Percentiles rank a stretch among this genome's conserved stretches.
phyloP scores from a whole-genome alignment of 92 coral and sea anemone species.

The Phenganax subtilis region DNA sequence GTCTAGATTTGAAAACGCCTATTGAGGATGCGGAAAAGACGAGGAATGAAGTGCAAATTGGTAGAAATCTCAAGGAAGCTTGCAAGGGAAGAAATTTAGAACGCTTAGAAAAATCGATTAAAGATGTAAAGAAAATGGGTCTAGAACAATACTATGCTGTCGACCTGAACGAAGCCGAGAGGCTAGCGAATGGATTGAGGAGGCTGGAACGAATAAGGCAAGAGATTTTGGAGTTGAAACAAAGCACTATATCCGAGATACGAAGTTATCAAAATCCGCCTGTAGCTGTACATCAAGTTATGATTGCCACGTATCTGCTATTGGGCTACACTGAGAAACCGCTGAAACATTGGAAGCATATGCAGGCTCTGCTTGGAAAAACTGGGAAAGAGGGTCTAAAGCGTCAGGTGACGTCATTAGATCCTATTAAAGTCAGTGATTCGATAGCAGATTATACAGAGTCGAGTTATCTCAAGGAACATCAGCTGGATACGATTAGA shows the following conservation, averaged over 20 bases:
- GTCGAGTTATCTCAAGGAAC: slow-evolving; percentile 65
- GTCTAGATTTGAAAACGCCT: slow-evolving; percentile 71
- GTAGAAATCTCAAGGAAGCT: slow-evolving; percentile 76
- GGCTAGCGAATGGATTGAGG: slow-evolving; percentile 69
- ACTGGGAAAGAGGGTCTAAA: slow-evolving; percentile 94
- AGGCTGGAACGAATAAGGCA: slow-evolving; percentile 83
- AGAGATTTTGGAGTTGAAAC: slow-evolving; percentile 89
- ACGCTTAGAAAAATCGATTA: slow-evolving; percentile 78
- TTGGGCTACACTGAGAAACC: slow-evolving; percentile 82
- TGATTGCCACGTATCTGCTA: slow-evolving; percentile 84
- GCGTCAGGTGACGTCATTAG: slow-evolving; percentile 81
- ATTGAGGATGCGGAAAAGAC: slow-evolving; percentile 80
- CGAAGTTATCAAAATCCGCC: slow-evolving; percentile 90
- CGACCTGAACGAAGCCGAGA: slow-evolving; percentile 87
- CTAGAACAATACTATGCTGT: slow-evolving; percentile 80
- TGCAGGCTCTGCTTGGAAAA: slow-evolving; percentile 94
- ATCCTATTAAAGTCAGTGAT: slow-evolving; percentile 80
- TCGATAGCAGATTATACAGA: slow-evolving; percentile 71
- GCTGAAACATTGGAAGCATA: slow-evolving; percentile 77
- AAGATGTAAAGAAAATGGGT: slow-evolving; percentile 66
- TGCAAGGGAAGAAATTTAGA: slow-evolving; percentile 68
- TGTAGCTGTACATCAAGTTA: slow-evolving; percentile 94
- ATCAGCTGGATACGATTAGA: slow-evolving; percentile 78
- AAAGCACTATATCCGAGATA: slow-evolving; percentile 92
- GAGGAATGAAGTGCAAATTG: slow-evolving; percentile 78